Conservation (phyloP, 2,888 invertebrate species). For the Nineta flava region DNA sequence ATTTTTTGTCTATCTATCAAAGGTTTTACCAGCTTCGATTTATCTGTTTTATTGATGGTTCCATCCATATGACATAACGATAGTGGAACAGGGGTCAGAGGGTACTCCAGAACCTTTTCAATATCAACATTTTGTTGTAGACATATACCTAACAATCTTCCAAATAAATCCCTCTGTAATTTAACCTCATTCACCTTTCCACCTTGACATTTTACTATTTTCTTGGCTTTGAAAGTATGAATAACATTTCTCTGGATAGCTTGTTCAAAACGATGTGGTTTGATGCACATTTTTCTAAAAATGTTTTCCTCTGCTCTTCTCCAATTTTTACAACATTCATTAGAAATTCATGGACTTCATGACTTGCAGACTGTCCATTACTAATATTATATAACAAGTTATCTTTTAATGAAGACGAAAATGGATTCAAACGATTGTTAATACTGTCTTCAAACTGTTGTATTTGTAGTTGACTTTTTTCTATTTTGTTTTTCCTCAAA, state of each 20-base stretch:
- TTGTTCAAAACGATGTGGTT: neutral
- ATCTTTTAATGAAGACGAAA: slow-evolving; percentile 5
- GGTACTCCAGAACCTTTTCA: slow-evolving; percentile 14
- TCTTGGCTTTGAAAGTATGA: neutral
- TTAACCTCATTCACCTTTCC: slow-evolving; percentile 10
- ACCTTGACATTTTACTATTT: slow-evolving; percentile 1
- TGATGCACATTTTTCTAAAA: neutral
- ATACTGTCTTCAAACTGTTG: slow-evolving; percentile 6
- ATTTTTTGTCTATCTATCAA: slow-evolving; percentile 9
- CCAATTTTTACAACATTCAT: slow-evolving; percentile 9
- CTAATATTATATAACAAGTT: neutral
- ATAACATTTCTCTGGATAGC: neutral
- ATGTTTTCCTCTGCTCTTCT: neutral
- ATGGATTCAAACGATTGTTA: slow-evolving; percentile 9
- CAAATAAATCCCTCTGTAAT: slow-evolving; percentile 12
- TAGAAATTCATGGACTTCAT: slow-evolving; percentile 5
- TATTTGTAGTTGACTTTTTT: slow-evolving; percentile 6
- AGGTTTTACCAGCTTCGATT: slow-evolving; percentile 14
- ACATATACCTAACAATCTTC: slow-evolving; percentile 9
- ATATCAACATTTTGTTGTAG: slow-evolving; percentile 12
- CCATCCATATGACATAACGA: slow-evolving; percentile 15
- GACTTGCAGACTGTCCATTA: too few relatives aligned
- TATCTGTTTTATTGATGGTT: slow-evolving; percentile 15
- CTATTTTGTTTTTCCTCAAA: slow-evolving; percentile 8
- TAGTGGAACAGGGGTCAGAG: slow-evolving; percentile 15